Conservation (phyloP, 2,797 vertebrate species). For the Dryobates pubescens region DNA sequence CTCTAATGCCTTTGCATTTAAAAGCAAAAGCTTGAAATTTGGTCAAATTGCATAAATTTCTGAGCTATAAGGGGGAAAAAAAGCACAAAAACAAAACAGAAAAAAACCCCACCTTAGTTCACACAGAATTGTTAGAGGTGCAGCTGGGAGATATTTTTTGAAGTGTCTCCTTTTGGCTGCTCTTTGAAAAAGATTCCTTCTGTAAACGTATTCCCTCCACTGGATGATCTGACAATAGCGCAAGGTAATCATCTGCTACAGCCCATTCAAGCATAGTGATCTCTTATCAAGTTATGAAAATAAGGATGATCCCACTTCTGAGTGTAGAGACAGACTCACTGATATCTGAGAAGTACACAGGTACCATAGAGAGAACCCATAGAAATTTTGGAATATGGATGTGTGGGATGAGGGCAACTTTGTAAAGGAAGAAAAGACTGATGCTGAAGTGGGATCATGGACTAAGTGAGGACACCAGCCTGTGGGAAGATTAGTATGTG, state of each 20-base stretch:
- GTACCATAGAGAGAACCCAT: neutral
- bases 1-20: neutral
- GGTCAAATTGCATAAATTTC: neutral
- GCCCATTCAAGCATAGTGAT: neutral
- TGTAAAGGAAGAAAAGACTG: neutral
- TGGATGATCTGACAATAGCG: neutral
- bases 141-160: neutral
- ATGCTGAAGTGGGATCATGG: neutral
- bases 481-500: fast-evolving
- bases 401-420: neutral
- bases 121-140: neutral
- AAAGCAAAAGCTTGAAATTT: neutral
- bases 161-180: neutral
- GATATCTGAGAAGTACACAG: neutral
- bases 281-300: neutral
- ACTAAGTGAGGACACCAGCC: neutral
- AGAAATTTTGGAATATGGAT: neutral
- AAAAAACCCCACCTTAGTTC: neutral
- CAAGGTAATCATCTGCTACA: neutral
- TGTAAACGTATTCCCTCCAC: neutral
- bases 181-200: neutral
- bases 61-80: neutral
- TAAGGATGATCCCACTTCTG: neutral
- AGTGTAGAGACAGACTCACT: neutral
- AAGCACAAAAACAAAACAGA: too few relatives aligned